Evolutionary conservation across 2,113 vertebrate species (phyloP), one percentile per base, ranked within the genome.

Genomic region (Tympanuchus pallidicinctus): DNA sequence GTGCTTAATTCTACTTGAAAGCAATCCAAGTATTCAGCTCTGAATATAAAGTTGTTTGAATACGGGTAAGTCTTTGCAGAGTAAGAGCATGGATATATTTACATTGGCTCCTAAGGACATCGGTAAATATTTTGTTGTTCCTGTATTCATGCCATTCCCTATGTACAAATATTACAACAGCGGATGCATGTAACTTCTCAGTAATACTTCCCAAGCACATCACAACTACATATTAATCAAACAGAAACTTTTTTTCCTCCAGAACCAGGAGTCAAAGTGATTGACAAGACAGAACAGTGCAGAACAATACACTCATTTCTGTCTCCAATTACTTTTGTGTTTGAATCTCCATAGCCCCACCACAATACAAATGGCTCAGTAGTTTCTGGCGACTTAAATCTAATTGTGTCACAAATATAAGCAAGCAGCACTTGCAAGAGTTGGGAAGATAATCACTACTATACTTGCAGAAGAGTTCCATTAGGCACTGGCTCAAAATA

Each of bases 51-150:
- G 85, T 86, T 91, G 82, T 67, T 80, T 74, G 75, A 89, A 71
- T 71, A 90, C 30, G 61, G 72, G 24, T 76, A 91, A 90, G 54
- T 48, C 81, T 67, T 79, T 88, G 85, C 92, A 96, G 56, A 88
- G 79, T 74, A 82, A 76, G 76, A 81, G 59, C 73, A 81, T 38
- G 57, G 77, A 86, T 73, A 90, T 95, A 92, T 97, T 94, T 95
- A 91, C 88, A 93, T 72, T 95, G 91, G 93, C 91, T 96, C 88
- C 73, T 91, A 75, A 75, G 77, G 90, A 69, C 92, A 84, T 86
- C 7, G 77, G 92, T 78, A 95, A 96, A 95, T 95, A 95, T 90
- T 94, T 90, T 95, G 92, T 90, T 92, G 86, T 84, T 63, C 88
- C 83, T 57, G 22, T 93, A 92, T 88, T 94, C 82, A 47, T 75